A percentile compares a stretch with the other conserved stretches of the same genome.
Conservation (phyloP, 2,888 invertebrate species). For the Cryptocephalus moraei region DNA sequence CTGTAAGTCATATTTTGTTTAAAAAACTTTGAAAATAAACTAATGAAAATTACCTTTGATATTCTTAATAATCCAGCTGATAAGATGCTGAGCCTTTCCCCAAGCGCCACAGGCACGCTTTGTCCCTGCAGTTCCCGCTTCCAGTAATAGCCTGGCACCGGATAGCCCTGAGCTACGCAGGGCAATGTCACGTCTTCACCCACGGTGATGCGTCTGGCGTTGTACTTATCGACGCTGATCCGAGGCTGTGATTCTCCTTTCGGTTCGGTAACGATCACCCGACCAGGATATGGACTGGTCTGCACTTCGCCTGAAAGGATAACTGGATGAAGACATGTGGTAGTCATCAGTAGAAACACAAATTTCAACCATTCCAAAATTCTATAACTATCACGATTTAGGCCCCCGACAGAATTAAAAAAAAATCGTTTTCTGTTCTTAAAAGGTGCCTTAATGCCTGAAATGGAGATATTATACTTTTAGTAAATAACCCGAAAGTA, state of each 20-base stretch:
- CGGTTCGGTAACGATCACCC: slow-evolving; percentile 63
- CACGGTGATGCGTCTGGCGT: slow-evolving; percentile 53
- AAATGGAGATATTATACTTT: no score
- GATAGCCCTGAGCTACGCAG: slow-evolving; percentile 73
- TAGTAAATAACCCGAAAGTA: no score
- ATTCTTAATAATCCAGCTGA: slow-evolving; percentile 58
- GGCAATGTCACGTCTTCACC: slow-evolving; percentile 67
- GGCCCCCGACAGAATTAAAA: no score
- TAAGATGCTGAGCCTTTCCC: slow-evolving; percentile 48
- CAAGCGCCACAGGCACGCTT: slow-evolving; percentile 53
- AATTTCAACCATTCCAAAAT: no score
- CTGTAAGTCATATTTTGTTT: slow-evolving; percentile 14
- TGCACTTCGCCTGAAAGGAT: slow-evolving; percentile 45
- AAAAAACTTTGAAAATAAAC: no score
- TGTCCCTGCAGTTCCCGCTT: slow-evolving; percentile 65
- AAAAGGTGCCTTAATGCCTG: no score
- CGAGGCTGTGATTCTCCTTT: slow-evolving; percentile 67
- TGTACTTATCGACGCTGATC: slow-evolving; percentile 60
- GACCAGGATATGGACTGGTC: slow-evolving; percentile 49
- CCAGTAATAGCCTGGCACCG: slow-evolving; percentile 73
- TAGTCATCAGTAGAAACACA: no score
- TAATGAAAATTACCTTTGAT: slow-evolving; percentile 40
- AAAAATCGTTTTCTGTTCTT: no score
- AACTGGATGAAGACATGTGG: neutral
- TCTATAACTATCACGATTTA: no score